These are phyloP conservation scores for Procavia capensis DNA, from an alignment of 2,113 vertebrate species.

Conservation along the genomic window DNA sequence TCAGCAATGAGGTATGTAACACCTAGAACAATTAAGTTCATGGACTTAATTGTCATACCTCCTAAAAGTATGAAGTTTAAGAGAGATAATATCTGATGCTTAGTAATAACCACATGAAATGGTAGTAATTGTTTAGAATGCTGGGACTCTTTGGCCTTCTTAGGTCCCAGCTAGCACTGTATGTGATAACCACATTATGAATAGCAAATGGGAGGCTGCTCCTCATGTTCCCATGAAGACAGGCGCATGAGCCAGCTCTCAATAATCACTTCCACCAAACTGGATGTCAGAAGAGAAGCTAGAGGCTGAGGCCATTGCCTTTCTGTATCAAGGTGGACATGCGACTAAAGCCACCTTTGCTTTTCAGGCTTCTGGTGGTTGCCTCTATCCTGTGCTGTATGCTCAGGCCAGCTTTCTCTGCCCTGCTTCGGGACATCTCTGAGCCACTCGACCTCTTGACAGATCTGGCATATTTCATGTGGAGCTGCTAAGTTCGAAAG, in stretches of 20 bases:
- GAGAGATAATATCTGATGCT: background rate
- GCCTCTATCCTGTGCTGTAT: background rate
- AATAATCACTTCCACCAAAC: background rate
- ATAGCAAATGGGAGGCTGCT: constrained; percentile 52
- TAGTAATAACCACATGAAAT: background rate
- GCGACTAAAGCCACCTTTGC: background rate
- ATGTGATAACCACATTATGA: background rate
- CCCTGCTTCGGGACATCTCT: background rate
- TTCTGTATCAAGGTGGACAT: background rate
- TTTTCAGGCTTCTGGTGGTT: background rate
- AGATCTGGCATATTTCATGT: background rate
- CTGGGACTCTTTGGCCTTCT: background rate
- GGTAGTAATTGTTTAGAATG: background rate
- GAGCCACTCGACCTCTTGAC: background rate
- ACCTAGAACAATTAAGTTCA: too few species aligned
- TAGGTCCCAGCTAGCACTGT: background rate
- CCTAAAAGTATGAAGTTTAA: background rate
- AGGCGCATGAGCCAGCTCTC: background rate
- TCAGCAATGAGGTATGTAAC: too few species aligned
- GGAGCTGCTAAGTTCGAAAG: background rate
- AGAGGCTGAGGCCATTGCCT: rapidly evolving
- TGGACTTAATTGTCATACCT: too few species aligned
- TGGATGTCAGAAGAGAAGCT: rapidly evolving
- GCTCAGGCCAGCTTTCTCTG: background rate
- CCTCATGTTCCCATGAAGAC: constrained; percentile 28